Base-by-base conservation (phyloP, 2,888 invertebrate genomes). In the Hipparchia sbordonii region DNA sequence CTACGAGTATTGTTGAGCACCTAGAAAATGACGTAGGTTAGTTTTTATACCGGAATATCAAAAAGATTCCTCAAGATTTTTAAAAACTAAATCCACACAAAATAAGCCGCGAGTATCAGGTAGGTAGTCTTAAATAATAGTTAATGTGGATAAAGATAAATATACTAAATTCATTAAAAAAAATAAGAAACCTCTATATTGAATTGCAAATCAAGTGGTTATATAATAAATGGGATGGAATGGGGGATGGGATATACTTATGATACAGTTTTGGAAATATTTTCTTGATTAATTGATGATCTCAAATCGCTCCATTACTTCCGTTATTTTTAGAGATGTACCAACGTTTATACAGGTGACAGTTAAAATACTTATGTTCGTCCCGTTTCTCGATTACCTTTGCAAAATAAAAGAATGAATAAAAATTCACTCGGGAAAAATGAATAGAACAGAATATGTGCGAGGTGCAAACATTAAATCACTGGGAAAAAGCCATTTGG, bases 401-500 rank as follows among this genome's bases (percentile, higher is more conserved):
- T 52, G 6, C 23, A 65, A 65, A 51, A 51, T 51, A 33, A 33
- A 6, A 63, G 48, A 33, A 10, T 7, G 51, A 65, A 65, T 65
- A 65, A 65, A 65, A 52, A 65, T 23, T 65, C 48, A 52, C 52
- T 6, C 51, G 10, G 51, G 6, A 10, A 33, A 33, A 65, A 33
- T 65, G 79, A 82, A 85, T 80, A 80, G 80, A 79, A 78, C 79
- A 79, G 79, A 79, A 48, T 8, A 48, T 79, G 79, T 81, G 79
- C 81, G 83, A 86, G 81, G 82, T 80, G 82, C 81, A 79, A 75
- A 79, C 83, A 82, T 86, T 90, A 89, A 89, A 90, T 90, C 90
- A 89, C 88, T 80, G 80, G 82, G 80, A 82, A 87, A 56, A 88
- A 87, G 85, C 87, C 87, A 86, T 89, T 88, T 84, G 82, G 84